Evolutionary conservation across 2,888 invertebrate species (phyloP).

Genomic region (Caenorhabditis sp.): DNA sequence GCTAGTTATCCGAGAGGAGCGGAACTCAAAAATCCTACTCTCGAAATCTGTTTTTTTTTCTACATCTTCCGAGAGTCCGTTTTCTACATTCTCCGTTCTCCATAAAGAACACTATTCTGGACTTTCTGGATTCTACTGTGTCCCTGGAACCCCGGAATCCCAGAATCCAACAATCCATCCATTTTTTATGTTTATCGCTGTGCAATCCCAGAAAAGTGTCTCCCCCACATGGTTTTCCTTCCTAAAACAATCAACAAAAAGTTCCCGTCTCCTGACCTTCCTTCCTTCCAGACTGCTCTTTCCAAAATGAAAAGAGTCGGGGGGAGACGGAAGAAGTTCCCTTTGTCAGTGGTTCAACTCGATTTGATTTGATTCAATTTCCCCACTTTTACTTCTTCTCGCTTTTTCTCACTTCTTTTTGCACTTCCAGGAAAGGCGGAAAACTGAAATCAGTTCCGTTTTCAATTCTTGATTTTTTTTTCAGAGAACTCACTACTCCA

Average conservation of each 20-base stretch:
- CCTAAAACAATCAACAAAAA: constrained; percentile 29
- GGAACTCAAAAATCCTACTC: too few relatives aligned
- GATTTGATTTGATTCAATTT: constrained; percentile 37
- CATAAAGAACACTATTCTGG: neutral
- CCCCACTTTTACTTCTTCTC: constrained; percentile 12
- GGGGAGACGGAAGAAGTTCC: constrained; percentile 16
- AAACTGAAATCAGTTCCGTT: constrained; percentile 12
- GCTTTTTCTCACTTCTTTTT: constrained; percentile 23
- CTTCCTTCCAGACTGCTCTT: constrained; percentile 17
- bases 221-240: neutral
- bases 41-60: too few relatives aligned
- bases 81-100: too few relatives aligned
- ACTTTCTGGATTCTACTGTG: neutral
- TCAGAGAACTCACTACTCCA: constrained; percentile 9
- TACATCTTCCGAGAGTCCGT: too few relatives aligned
- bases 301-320: constrained; percentile 3
- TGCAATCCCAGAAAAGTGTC: constrained; percentile 6
- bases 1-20: too few relatives aligned
- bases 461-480: neutral
- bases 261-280: constrained; percentile 5
- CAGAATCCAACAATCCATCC: neutral
- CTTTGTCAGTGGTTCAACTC: constrained; percentile 31
- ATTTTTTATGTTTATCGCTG: neutral
- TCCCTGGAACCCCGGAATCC: neutral
- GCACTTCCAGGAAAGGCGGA: constrained; percentile 19